A percentile compares a stretch with the other conserved stretches of the same genome.
Evolutionary conservation across 37 sponge, comb jelly and placozoan genomes (phyloP).

Genomic region (Cladorhizidae sp.): DNA sequence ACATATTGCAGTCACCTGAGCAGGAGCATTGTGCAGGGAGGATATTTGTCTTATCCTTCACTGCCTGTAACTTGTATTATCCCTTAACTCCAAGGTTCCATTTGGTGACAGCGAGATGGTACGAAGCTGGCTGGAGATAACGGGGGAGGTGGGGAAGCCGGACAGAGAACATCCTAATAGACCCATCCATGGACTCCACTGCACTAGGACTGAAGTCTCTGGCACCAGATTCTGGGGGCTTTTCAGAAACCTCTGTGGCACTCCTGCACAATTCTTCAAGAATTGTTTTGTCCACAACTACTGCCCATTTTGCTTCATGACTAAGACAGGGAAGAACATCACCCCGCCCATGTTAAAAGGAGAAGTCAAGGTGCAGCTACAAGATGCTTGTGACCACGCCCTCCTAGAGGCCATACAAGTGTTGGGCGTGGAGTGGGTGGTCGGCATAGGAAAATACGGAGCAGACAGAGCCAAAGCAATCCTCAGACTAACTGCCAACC

Average conservation of each 20-base stretch:
- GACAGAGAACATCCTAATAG: constrained; percentile 72
- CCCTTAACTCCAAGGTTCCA: too few species aligned
- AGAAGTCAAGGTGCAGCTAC: constrained; percentile 18
- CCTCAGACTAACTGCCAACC: neutral
- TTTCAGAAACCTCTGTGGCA: constrained; percentile 48
- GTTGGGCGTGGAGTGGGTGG: constrained; percentile 48
- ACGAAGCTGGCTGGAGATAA: constrained; percentile 59
- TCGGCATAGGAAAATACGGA: constrained; percentile 73
- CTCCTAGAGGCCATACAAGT: constrained; percentile 30
- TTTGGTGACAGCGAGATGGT: constrained; percentile 71
- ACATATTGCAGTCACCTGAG: too few species aligned
- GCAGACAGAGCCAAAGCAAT: constrained; percentile 39
- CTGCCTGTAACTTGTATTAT: too few species aligned
- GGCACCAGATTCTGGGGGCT: constrained; percentile 77
- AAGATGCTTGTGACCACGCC: constrained; percentile 51
- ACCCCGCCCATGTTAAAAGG: constrained; percentile 63
- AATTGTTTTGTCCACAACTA: constrained; percentile 84
- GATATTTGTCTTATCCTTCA: too few species aligned
- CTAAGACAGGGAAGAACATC: constrained; percentile 69
- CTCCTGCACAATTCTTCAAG: constrained; percentile 54
- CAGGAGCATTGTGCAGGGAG: too few species aligned
- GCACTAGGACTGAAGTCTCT: constrained; percentile 59
- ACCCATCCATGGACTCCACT: constrained; percentile 47
- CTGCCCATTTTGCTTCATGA: constrained; percentile 81
- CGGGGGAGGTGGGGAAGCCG: constrained; percentile 61